These are phyloP conservation scores for Artibeus jamaicensis DNA, from an alignment of 2,797 vertebrate species.

Conservation along the genomic window DNA sequence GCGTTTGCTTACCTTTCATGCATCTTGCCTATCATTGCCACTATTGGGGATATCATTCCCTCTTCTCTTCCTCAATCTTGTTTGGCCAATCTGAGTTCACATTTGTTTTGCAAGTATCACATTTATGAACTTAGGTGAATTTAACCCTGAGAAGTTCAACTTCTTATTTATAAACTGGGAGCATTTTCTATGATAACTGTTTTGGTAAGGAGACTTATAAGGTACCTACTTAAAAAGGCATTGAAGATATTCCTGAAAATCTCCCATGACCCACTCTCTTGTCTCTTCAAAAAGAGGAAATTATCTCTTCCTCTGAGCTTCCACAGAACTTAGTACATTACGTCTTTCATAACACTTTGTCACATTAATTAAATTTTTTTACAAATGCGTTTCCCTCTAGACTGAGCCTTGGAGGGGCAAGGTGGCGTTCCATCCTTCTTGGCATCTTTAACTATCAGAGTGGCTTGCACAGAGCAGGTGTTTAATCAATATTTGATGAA, in stretches of 20 bases:
- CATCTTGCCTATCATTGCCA: background rate
- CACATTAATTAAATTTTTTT: slow-evolving; percentile 37
- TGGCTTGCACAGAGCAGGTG: slow-evolving; percentile 54
- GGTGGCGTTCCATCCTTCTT: slow-evolving; percentile 22
- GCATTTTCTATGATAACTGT: background rate
- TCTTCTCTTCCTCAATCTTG: background rate
- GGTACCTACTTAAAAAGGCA: background rate
- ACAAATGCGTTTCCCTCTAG: background rate
- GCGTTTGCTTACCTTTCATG: background rate
- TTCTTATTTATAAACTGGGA: slow-evolving; percentile 22
- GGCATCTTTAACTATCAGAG: slow-evolving; percentile 32
- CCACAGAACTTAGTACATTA: background rate
- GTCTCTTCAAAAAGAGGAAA: background rate
- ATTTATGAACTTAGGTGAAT: background rate
- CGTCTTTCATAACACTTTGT: slow-evolving; percentile 51
- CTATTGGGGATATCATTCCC: background rate
- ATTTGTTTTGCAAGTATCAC: background rate
- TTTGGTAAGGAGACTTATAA: background rate
- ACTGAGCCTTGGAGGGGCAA: slow-evolving; percentile 6
- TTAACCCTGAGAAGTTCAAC: background rate
- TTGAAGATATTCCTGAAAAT: background rate
- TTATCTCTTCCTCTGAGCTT: background rate
- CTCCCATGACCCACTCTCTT: background rate
- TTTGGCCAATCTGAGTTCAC: background rate
- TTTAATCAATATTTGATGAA: slow-evolving; percentile 71